phyloP scores from a whole-genome alignment of 2,797 vertebrate genomes.

The Danio jaintianensis region DNA sequence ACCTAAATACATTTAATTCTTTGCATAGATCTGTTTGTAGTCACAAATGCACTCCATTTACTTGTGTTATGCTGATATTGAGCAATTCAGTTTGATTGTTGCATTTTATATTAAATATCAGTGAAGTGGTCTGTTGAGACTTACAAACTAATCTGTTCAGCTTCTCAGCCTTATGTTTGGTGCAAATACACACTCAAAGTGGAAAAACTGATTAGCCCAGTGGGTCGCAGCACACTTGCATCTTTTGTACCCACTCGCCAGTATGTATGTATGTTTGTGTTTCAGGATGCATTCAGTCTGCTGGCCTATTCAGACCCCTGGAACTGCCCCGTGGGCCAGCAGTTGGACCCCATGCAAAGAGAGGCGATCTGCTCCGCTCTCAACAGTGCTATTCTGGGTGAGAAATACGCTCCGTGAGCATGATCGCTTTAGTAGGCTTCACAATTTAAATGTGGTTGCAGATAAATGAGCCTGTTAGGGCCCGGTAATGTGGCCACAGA shows the following conservation, averaged over 20 bases:
- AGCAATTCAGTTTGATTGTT: background rate
- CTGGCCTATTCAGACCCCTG: conserved; percentile 97
- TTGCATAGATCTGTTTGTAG: too few relatives aligned
- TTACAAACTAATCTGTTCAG: background rate
- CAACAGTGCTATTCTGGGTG: conserved; percentile 99
- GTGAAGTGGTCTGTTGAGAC: background rate
- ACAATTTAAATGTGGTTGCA: background rate
- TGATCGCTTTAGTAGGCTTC: background rate
- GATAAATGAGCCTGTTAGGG: background rate
- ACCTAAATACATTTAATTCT: too few relatives aligned
- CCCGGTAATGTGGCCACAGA: background rate
- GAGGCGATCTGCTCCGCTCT: conserved; percentile 95
- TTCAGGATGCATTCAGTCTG: conserved; percentile 96
- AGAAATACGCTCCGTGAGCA: conserved; percentile 50
- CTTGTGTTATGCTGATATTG: background rate
- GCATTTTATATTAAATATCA: conserved; percentile 3
- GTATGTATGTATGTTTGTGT: conserved; percentile 48
- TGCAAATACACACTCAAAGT: conserved; percentile 23
- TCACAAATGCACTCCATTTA: too few relatives aligned
- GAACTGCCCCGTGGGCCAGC: conserved; percentile 96
- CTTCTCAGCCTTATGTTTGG: conserved; percentile 27
- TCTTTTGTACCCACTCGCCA: conserved; percentile 27
- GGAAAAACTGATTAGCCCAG: conserved; percentile 33
- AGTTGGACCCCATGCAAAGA: conserved; percentile 95
- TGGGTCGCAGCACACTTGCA: conserved; percentile 15